phyloP scores from a whole-genome alignment of 2,888 invertebrate genomes.

The Scaptomyza caliginosa region DNA sequence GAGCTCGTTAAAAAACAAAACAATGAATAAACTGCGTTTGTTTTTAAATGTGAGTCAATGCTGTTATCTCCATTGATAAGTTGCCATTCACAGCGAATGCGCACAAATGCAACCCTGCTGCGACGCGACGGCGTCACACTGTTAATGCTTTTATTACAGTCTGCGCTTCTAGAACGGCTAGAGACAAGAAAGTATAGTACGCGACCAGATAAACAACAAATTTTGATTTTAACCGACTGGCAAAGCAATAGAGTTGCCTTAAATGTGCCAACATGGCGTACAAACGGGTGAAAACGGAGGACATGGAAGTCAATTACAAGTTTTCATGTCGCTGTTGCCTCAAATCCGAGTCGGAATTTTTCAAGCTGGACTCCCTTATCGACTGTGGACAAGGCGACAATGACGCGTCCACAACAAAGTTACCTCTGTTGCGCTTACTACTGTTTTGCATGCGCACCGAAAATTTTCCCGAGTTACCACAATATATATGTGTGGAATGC shows the following conservation, averaged over 20 bases:
- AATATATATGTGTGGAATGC: slow-evolving; percentile 74
- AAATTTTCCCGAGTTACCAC: slow-evolving; percentile 65
- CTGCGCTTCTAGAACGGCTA: slow-evolving; percentile 30
- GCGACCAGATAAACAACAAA: slow-evolving; percentile 7
- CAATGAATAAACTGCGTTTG: neutral
- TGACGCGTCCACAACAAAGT: slow-evolving; percentile 26
- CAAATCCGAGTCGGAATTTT: slow-evolving; percentile 74
- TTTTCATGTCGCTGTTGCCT: slow-evolving; percentile 79
- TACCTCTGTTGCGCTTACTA: slow-evolving; percentile 71
- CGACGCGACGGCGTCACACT: slow-evolving; percentile 41
- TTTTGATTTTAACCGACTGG: slow-evolving; percentile 16
- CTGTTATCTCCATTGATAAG: neutral
- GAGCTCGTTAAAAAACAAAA: neutral
- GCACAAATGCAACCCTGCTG: slow-evolving; percentile 19
- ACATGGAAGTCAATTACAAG: slow-evolving; percentile 60
- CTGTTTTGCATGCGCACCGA: slow-evolving; percentile 69
- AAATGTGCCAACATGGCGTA: slow-evolving; percentile 51
- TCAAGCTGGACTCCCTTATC: slow-evolving; percentile 67
- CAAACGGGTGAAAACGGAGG: slow-evolving; percentile 42
- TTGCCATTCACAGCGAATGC: slow-evolving; percentile 33
- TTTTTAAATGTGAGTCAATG: neutral
- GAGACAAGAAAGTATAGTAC: slow-evolving; percentile 35
- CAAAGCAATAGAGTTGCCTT: slow-evolving; percentile 13
- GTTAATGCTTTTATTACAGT: slow-evolving; percentile 41
- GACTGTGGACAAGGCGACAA: slow-evolving; percentile 35